Evolutionary conservation across 2,113 vertebrate genomes (phyloP).

Genomic region (Rhizomys pruinosus): DNA sequence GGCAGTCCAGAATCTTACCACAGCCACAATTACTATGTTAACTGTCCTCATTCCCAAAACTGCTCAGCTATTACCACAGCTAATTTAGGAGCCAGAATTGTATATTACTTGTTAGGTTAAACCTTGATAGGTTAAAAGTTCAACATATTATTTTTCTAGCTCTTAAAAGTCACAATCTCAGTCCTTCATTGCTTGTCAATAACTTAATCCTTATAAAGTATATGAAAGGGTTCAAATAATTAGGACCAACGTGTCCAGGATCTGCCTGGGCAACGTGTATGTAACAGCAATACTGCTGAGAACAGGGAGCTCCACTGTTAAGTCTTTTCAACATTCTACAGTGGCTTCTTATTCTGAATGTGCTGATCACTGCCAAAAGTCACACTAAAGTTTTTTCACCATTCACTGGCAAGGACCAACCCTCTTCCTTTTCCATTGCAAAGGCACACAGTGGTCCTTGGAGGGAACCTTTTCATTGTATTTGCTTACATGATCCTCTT

Average conservation of each 20-base stretch:
- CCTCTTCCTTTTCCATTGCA: background rate
- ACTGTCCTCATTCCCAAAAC: slow-evolving; percentile 41
- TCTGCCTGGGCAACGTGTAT: background rate
- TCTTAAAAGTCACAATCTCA: slow-evolving; percentile 23
- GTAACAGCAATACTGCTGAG: background rate
- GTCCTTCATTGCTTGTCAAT: background rate
- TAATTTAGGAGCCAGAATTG: slow-evolving; percentile 71
- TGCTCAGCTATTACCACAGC: slow-evolving; percentile 43
- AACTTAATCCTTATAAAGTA: background rate
- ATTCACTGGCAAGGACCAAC: background rate
- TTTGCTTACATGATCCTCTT: background rate
- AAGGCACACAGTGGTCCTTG: background rate
- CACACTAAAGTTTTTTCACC: background rate
- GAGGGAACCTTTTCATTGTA: background rate
- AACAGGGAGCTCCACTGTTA: background rate
- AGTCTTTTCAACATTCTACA: background rate
- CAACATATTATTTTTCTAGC: slow-evolving; percentile 28
- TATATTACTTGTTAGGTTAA: slow-evolving; percentile 3
- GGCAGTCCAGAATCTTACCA: background rate
- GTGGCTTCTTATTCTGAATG: background rate
- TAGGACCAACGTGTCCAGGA: background rate
- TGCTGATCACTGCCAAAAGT: background rate
- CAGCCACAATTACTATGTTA: slow-evolving; percentile 52
- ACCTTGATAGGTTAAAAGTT: slow-evolving; percentile 37
- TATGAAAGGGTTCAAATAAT: background rate